Percentiles rank a stretch among this genome's conserved stretches.
phyloP scores from a whole-genome alignment of 2,888 invertebrate genomes.

The Sminthurides aquaticus region DNA sequence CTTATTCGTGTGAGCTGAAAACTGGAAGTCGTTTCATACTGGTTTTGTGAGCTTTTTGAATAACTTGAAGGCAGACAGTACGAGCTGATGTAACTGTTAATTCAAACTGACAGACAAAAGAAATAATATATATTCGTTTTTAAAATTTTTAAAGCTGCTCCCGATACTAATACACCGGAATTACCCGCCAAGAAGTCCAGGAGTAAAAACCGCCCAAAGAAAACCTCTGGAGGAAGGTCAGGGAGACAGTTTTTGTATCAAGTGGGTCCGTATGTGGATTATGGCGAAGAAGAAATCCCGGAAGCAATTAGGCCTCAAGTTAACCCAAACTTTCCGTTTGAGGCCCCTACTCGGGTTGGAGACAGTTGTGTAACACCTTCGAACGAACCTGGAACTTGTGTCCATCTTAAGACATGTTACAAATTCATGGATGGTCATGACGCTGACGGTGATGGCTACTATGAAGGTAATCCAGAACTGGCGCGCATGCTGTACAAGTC shows the following conservation, averaged over 20 bases:
- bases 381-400: neutral
- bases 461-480: slow-evolving; percentile 8
- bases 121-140: no score
- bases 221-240: no score
- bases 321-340: neutral
- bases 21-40: no score
- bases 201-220: no score
- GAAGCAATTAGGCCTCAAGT: neutral
- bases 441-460: slow-evolving; percentile 9
- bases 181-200: no score
- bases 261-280: neutral
- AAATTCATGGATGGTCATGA: slow-evolving; percentile 8
- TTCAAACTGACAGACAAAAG: no score
- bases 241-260: neutral
- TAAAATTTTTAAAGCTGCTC: no score
- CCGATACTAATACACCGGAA: no score
- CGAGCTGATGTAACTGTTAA: no score
- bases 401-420: slow-evolving; percentile 1
- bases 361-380: neutral
- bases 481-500: neutral
- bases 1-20: no score
- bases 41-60: no score
- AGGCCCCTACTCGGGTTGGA: neutral
- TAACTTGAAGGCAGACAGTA: no score
- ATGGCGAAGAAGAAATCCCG: neutral